A percentile compares a stretch with the other conserved stretches of the same genome.
These are phyloP conservation scores for Rhingia rostrata DNA, from an alignment of 2,888 invertebrate genomes.

Conservation along the genomic window DNA sequence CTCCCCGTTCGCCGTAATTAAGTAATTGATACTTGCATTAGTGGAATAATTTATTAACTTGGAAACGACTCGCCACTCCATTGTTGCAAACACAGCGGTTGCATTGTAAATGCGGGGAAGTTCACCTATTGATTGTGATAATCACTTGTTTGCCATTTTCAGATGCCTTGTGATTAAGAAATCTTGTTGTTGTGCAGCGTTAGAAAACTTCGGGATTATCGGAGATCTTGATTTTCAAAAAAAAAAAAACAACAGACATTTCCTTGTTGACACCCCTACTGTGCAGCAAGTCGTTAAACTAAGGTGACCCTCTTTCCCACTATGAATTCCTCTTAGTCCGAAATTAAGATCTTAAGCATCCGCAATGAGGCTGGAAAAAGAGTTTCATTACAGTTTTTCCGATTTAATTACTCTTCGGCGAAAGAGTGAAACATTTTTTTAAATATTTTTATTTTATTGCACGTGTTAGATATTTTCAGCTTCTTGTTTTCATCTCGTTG, in stretches of 20 bases:
- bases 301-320: not conserved
- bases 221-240: not conserved
- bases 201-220: not conserved
- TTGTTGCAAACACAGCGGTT: slow-evolving; percentile 1
- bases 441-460: slow-evolving; percentile 32
- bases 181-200: not conserved
- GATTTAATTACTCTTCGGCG: slow-evolving; percentile 54
- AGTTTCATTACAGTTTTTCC: slow-evolving; percentile 45
- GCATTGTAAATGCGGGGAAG: slow-evolving; percentile 1
- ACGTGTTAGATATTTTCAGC: slow-evolving; percentile 32
- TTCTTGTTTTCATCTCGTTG: slow-evolving; percentile 40
- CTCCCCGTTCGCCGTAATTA: slow-evolving; percentile 58
- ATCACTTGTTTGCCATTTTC: not conserved
- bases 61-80: not conserved
- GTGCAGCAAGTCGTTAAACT: slow-evolving; percentile 6
- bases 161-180: not conserved
- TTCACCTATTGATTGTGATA: not conserved
- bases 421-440: slow-evolving; percentile 27
- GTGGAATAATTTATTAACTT: slow-evolving; percentile 55
- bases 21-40: slow-evolving; percentile 71
- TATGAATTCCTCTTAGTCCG: slow-evolving; percentile 28
- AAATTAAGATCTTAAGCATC: slow-evolving; percentile 54
- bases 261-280: slow-evolving; percentile 22
- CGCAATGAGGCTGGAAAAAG: slow-evolving; percentile 49
- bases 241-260: not conserved